phyloP scores from a whole-genome alignment of 2,888 invertebrate genomes.

The Deroplatys truncata region DNA sequence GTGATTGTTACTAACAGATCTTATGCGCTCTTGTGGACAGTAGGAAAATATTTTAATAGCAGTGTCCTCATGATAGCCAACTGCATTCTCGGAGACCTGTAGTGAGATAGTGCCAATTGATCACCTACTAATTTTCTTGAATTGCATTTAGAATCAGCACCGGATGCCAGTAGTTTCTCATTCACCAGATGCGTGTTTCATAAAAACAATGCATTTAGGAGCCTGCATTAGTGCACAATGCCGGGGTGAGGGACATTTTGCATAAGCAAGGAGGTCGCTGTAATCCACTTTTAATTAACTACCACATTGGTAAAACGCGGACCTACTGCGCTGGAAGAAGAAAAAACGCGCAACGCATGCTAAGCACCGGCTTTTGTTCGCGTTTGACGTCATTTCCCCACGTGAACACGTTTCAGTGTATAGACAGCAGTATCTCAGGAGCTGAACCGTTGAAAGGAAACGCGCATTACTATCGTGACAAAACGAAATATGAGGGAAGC shows the following conservation, averaged over 20 bases:
- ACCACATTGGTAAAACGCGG: background rate
- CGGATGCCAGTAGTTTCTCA: no score
- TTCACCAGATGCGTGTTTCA: background rate
- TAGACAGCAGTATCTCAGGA: background rate
- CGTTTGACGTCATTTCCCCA: background rate
- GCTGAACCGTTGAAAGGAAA: background rate
- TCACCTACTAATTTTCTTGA: no score
- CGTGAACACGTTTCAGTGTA: background rate
- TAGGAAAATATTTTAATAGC: no score
- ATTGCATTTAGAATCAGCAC: no score
- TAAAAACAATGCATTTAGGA: background rate
- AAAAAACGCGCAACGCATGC: background rate
- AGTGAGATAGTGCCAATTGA: no score
- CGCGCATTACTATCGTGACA: background rate
- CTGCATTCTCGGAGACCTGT: no score
- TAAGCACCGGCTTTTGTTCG: background rate
- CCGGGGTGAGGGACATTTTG: background rate
- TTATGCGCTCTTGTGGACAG: no score
- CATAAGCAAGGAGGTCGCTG: background rate
- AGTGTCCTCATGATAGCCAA: no score
- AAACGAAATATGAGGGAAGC: background rate
- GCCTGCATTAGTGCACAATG: background rate
- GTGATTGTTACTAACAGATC: no score
- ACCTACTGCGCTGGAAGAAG: background rate
- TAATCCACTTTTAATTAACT: background rate